These are phyloP conservation scores for Wiebesia pumilae DNA, from an alignment of 1,140 invertebrate species.

Conservation along the genomic window DNA sequence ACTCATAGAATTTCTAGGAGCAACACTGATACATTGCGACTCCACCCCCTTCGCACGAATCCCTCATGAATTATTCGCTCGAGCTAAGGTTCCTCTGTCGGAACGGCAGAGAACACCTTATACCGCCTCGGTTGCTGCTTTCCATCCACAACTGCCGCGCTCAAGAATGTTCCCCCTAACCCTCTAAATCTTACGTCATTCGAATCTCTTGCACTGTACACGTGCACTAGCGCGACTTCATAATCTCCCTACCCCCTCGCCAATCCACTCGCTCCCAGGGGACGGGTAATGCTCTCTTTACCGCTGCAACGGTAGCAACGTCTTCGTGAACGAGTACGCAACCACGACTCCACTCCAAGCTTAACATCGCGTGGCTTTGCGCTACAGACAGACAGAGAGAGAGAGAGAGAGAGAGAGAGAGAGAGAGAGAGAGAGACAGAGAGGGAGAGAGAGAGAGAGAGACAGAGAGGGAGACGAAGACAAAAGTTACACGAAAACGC, in stretches of 20 bases:
- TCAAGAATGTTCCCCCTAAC: background rate
- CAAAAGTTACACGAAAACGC: background rate
- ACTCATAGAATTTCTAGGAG: background rate
- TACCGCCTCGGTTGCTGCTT: background rate
- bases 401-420: background rate
- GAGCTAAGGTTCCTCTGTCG: too few species aligned
- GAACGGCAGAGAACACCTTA: background rate
- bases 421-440: background rate
- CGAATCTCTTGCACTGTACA: background rate
- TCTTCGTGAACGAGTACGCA: background rate
- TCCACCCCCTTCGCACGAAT: background rate
- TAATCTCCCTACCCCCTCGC: background rate
- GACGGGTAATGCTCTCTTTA: background rate
- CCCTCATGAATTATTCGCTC: slow-evolving; percentile 12
- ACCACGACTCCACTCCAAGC: background rate
- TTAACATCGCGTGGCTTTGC: background rate
- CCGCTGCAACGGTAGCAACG: background rate
- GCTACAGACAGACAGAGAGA: background rate
- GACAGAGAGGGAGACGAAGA: background rate
- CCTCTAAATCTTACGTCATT: background rate
- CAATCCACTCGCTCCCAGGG: background rate
- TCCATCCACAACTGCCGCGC: background rate
- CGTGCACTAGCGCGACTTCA: background rate
- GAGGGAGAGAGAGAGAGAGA: background rate
- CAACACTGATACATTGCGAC: background rate